A percentile compares a stretch with the other conserved stretches of the same genome.
These are phyloP conservation scores for Rhabdornis inornatus DNA, from an alignment of 2,113 vertebrate species.

Conservation along the genomic window DNA sequence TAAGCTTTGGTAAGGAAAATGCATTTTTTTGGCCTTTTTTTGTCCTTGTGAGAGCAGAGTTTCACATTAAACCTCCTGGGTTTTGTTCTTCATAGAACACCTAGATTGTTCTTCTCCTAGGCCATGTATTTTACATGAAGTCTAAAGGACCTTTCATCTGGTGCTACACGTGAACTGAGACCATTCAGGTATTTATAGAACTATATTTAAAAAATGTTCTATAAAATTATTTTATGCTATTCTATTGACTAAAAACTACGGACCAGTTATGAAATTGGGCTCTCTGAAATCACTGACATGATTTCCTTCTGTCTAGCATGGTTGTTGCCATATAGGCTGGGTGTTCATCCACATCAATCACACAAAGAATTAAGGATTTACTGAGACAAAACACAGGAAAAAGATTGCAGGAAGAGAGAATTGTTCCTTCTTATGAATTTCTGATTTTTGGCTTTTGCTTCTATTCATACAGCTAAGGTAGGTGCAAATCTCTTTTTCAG, in stretches of 20 bases:
- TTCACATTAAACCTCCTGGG: not conserved
- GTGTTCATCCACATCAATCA: not conserved
- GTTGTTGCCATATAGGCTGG: not conserved
- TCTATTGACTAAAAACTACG: not conserved
- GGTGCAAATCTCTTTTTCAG: not conserved
- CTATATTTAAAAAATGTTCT: not conserved
- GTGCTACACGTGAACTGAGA: not conserved
- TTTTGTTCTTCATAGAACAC: not conserved
- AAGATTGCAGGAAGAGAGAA: not conserved
- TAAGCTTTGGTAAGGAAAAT: not conserved
- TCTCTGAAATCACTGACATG: not conserved
- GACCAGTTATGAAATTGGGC: not conserved
- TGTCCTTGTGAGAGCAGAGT: not conserved
- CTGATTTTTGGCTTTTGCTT: not conserved
- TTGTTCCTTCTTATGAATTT: not conserved
- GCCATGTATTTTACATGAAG: not conserved
- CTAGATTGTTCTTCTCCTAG: not conserved
- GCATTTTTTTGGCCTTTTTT: not conserved
- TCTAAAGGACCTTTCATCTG: not conserved
- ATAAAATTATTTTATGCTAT: not conserved
- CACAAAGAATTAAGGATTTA: not conserved
- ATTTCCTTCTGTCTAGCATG: not conserved
- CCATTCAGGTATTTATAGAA: not conserved
- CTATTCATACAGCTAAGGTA: not conserved
- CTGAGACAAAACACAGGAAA: not conserved